Conservation (phyloP, 1,140 invertebrate species). For the Drosophila serrata region DNA sequence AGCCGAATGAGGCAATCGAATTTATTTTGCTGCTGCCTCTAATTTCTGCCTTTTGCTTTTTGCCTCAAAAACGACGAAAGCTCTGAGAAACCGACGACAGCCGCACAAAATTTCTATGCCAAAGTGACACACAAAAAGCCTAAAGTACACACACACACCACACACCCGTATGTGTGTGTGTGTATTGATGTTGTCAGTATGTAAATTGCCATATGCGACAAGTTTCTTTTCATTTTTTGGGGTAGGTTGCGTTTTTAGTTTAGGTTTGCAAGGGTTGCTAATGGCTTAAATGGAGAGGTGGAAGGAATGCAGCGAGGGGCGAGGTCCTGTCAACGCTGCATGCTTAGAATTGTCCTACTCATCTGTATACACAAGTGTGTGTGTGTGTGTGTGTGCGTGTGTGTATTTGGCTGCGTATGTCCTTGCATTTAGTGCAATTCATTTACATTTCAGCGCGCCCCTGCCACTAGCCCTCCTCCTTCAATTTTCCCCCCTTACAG, state of each 20-base stretch:
- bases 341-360: conserved; percentile 57
- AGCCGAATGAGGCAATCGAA: conserved; percentile 77
- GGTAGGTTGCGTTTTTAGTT: conserved; percentile 71
- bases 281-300: conserved; percentile 26
- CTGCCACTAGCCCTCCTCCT: conserved; percentile 13
- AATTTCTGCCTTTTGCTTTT: conserved; percentile 60
- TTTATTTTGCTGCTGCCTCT: conserved; percentile 75
- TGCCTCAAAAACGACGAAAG: conserved; percentile 28
- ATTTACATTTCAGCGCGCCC: conserved; percentile 78
- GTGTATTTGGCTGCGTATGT: conserved; percentile 69
- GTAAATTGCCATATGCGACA: conserved; percentile 76
- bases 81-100: conserved; percentile 67
- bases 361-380: conserved; percentile 12
- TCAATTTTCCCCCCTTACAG: conserved; percentile 9
- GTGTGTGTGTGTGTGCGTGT: conserved; percentile 18
- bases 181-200: conserved; percentile 75
- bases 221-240: conserved; percentile 67
- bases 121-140: conserved; percentile 78
- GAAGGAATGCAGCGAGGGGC: neutral
- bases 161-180: neutral
- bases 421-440: conserved; percentile 81
- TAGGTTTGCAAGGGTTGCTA: conserved; percentile 65
- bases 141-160: conserved; percentile 31
- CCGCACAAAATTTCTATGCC: conserved; percentile 77
- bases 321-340: conserved; percentile 60